Evolutionary conservation across 2,113 vertebrate genomes (phyloP).

Genomic region (Pelecanoides urinatrix): DNA sequence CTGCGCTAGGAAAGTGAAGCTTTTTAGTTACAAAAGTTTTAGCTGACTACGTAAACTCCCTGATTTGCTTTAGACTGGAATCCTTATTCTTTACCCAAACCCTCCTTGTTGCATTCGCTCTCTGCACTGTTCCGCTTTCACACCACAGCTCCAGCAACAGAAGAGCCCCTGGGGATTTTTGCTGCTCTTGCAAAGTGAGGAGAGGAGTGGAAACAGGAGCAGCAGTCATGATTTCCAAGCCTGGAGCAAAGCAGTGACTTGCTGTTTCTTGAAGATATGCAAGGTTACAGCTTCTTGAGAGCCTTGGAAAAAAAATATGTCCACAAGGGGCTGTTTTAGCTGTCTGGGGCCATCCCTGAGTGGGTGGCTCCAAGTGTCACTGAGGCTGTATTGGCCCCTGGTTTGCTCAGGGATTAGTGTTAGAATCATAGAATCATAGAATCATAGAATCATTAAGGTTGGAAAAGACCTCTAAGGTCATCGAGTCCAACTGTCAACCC

Average conservation of each 20-base stretch:
- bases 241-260: neutral
- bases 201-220: neutral
- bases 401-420: neutral
- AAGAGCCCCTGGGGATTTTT: neutral
- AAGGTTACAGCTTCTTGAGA: neutral
- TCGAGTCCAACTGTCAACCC: too few species aligned
- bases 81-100: neutral
- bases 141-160: neutral
- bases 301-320: neutral
- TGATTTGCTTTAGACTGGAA: neutral
- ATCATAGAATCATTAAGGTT: too few species aligned
- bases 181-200: neutral
- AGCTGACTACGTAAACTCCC: neutral
- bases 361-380: neutral
- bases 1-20: neutral
- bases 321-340: neutral
- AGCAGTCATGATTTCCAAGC: neutral
- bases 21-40: neutral
- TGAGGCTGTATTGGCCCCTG: neutral
- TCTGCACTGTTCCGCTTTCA: neutral
- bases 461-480: too few species aligned
- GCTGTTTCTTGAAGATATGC: neutral
- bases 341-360: rapidly evolving
- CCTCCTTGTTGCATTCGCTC: neutral
- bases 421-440: too few species aligned